A percentile compares a stretch with the other conserved stretches of the same genome.
Evolutionary conservation across 2,797 vertebrate species (phyloP).

Genomic region (Mus spretus): DNA sequence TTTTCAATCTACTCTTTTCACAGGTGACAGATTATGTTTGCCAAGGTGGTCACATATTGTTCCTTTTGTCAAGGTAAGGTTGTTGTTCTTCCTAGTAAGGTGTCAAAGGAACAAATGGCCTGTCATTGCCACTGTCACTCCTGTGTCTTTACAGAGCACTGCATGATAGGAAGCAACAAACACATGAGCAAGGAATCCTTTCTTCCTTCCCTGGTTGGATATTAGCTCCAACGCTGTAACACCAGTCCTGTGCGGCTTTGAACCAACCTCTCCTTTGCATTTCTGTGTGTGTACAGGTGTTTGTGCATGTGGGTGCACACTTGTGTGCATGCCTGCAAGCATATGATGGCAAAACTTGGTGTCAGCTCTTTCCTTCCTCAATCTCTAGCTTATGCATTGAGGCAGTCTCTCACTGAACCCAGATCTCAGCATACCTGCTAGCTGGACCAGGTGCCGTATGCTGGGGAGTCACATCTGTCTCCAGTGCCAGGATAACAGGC

Average conservation of each 20-base stretch:
- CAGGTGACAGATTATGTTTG: slow-evolving; percentile 86
- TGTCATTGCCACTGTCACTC: not conserved
- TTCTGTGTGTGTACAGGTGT: not conserved
- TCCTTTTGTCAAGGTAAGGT: slow-evolving; percentile 91
- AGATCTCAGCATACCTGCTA: not conserved
- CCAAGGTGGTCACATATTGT: slow-evolving; percentile 83
- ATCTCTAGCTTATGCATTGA: not conserved
- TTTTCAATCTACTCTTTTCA: slow-evolving; percentile 71
- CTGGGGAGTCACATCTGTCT: not conserved
- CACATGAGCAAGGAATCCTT: not conserved
- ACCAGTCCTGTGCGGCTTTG: not conserved
- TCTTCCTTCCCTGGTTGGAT: slow-evolving; percentile 42
- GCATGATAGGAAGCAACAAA: slow-evolving; percentile 29
- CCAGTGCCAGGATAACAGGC: not conserved
- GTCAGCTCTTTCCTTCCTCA: not conserved
- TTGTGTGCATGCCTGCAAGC: not conserved
- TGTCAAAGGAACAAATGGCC: not conserved
- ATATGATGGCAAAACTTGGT: not conserved
- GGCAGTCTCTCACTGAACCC: not conserved
- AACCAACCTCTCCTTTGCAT: not conserved
- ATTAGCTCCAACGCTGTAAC: not conserved
- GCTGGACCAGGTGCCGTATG: too few relatives aligned
- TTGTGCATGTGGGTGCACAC: not conserved
- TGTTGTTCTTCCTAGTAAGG: not conserved
- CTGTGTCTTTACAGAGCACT: not conserved